Evolutionary conservation across 1,140 invertebrate species (phyloP), one percentile per base, ranked within the genome.

Genomic region (Drosophila oshimai): DNA sequence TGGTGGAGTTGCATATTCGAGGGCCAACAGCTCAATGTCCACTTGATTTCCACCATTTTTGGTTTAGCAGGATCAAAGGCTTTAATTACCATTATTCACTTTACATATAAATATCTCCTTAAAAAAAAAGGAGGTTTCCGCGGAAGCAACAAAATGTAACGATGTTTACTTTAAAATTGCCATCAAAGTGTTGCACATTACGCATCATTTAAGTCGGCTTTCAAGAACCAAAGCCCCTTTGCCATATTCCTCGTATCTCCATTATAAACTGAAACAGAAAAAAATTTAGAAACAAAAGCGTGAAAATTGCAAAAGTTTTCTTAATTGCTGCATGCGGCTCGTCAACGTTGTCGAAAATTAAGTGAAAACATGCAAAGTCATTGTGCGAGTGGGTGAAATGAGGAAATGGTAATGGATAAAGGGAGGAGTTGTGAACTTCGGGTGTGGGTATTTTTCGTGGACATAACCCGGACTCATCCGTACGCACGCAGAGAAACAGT

Each of bases 271-370:
- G 75, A 42, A 4, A 46, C 20, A 26, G 22, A 58, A 33, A 60
- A 34, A 17, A 76, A 57, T 61, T 67, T 37, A 54, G n/a, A 76
- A 80, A 80, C 69, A 87, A 87, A 87, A 73, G 80, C 80, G 76
- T 80, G 81, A 76, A 86, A 86, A 86, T 86, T 86, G 69, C 76
- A 80, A 86, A 86, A 86, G 81, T 86, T 86, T 86, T 80, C 81
- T 87, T 86, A 86, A 86, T 86, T 86, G 81, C 77, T 87, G 39
- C 57, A 47, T 50, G 50, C 37, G 68, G 18, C 42, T 62, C 58
- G 57, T 79, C 68, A 71, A 71, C 68, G 69, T 61, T 61, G 54
- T 74, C 50, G 68, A 75, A 86, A 87, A 86, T 87, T 81, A 76
- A 87, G 78, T 68, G 76, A 67, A 87, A 86, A 74, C 77, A 86